Percentiles rank a stretch among this genome's conserved stretches.
Evolutionary conservation across 1,140 invertebrate species (phyloP).

Genomic region (Drosophila sp.): DNA sequence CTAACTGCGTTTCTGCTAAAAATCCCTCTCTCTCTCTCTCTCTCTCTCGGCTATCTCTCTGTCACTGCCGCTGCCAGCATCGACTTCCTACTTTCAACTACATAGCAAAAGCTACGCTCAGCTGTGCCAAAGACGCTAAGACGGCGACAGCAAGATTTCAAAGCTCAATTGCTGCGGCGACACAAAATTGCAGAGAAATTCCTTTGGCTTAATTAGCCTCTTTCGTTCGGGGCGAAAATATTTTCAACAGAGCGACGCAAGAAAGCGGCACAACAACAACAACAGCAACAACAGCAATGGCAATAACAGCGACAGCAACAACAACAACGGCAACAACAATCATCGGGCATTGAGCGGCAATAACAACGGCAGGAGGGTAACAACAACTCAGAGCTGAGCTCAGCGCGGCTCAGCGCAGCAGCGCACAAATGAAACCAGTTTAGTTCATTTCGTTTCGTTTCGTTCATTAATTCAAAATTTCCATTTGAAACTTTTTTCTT

Average conservation of each 20-base stretch:
- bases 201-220: constrained; percentile 82
- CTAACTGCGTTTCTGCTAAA: constrained; percentile 43
- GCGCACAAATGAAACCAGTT: constrained; percentile 82
- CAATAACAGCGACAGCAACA: no score
- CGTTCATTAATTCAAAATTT: constrained; percentile 84
- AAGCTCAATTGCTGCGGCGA: constrained; percentile 68
- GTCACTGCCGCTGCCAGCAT: neutral
- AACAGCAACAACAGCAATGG: constrained; percentile 34
- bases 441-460: constrained; percentile 83
- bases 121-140: constrained; percentile 47
- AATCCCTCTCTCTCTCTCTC: constrained; percentile 22
- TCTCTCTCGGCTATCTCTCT: constrained; percentile 25
- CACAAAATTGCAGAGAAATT: constrained; percentile 80
- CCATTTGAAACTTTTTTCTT: constrained; percentile 81
- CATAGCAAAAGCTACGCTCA: constrained; percentile 63
- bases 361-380: constrained; percentile 25
- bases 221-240: constrained; percentile 81
- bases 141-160: constrained; percentile 73
- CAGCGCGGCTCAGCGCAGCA: constrained; percentile 60
- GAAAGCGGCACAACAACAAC: constrained; percentile 75
- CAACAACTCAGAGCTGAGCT: constrained; percentile 55
- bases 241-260: constrained; percentile 80
- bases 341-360: neutral
- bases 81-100: constrained; percentile 60
- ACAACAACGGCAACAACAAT: constrained; percentile 26